Evolutionary conservation across 2,888 invertebrate species (phyloP).

Genomic region (Eupithecia dodoneata): DNA sequence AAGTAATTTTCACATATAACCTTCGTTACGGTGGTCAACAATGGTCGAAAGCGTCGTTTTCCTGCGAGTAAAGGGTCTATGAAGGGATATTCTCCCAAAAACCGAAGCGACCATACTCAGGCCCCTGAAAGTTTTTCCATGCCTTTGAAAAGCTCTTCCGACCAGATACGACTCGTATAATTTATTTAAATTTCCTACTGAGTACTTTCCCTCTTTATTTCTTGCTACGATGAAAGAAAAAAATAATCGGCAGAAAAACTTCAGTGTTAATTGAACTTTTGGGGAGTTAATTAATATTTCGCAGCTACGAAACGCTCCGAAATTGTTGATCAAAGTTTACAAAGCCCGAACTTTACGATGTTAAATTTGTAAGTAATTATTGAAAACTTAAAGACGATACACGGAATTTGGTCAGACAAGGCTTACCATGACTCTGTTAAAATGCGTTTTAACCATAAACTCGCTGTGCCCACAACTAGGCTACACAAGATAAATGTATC

Average conservation of each 20-base stretch:
- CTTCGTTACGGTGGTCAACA: not conserved
- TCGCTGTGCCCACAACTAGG: no score
- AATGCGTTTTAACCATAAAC: not conserved
- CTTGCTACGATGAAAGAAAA: conserved; percentile 34
- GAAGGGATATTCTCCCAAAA: not conserved
- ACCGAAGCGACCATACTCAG: conserved; percentile 14
- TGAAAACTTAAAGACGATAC: not conserved
- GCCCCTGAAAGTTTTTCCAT: conserved; percentile 45
- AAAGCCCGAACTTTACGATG: conserved; percentile 19
- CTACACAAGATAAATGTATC: no score
- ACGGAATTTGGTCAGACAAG: not conserved
- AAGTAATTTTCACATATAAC: no score
- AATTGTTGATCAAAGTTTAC: conserved; percentile 24
- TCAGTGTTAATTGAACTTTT: conserved; percentile 35
- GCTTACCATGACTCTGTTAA: not conserved
- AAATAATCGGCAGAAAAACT: conserved; percentile 29
- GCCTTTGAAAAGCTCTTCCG: conserved; percentile 30
- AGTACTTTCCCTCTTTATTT: conserved; percentile 34
- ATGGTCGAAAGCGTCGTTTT: not conserved
- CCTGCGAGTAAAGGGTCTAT: not conserved
- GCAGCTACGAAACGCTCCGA: conserved; percentile 15
- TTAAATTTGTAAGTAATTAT: conserved; percentile 12
- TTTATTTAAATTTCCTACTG: conserved; percentile 39
- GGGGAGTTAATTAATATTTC: conserved; percentile 36
- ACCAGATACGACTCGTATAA: conserved; percentile 39